A percentile compares a stretch with the other conserved stretches of the same genome.
Evolutionary conservation across 30 jellyfish, hydroid and myxozoan species (phyloP).

Genomic region (Hydractinia symbiolongicarpus): DNA sequence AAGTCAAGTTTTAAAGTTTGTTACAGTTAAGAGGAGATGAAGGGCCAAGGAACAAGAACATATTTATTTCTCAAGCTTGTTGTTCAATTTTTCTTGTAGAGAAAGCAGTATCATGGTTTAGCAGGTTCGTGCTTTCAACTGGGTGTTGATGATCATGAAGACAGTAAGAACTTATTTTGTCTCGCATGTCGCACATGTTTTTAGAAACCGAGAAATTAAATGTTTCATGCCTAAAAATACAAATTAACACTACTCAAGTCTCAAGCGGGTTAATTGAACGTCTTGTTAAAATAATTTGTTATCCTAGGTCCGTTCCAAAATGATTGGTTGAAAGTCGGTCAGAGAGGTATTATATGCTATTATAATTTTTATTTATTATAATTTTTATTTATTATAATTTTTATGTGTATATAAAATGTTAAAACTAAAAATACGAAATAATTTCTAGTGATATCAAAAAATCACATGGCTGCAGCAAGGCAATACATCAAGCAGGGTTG

Average conservation of each 20-base stretch:
- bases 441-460: slow-evolving; percentile 38
- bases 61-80: neutral
- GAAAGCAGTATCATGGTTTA: slow-evolving; percentile 24
- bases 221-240: no score
- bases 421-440: neutral
- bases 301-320: neutral
- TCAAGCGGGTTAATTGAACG: no score
- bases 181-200: no score
- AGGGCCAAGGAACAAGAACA: neutral
- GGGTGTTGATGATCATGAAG: slow-evolving; percentile 44
- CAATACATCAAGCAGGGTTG: slow-evolving; percentile 86
- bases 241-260: no score
- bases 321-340: slow-evolving; percentile 26
- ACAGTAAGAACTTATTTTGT: neutral
- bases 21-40: neutral
- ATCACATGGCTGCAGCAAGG: slow-evolving; percentile 76
- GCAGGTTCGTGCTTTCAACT: slow-evolving; percentile 41
- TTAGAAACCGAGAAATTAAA: no score
- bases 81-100: slow-evolving; percentile 14
- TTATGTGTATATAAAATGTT: slow-evolving; percentile 6
- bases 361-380: neutral
- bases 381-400: neutral
- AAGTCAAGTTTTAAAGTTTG: slow-evolving; percentile 2
- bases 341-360: neutral
- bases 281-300: neutral